A percentile compares a stretch with the other conserved stretches of the same genome.
These are phyloP conservation scores for Epistrophe grossulariae DNA, from an alignment of 2,888 invertebrate genomes.

Conservation along the genomic window DNA sequence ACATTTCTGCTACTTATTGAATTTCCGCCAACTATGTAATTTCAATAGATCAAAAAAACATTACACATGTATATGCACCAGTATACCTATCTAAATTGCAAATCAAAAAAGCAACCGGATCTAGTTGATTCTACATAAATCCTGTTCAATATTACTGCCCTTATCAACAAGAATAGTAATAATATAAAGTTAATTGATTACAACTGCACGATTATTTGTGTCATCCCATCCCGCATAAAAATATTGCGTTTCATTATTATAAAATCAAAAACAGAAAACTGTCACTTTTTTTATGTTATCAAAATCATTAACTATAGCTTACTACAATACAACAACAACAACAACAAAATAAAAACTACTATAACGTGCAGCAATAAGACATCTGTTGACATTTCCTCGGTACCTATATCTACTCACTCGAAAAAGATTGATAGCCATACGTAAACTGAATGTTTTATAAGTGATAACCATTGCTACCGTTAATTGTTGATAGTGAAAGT, in stretches of 20 bases:
- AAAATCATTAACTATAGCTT: too few relatives aligned
- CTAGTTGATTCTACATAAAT: slow-evolving; percentile 25
- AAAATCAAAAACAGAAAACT: slow-evolving; percentile 8
- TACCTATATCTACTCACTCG: neutral
- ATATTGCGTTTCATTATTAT: slow-evolving; percentile 22
- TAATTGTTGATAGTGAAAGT: slow-evolving; percentile 18
- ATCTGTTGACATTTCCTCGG: slow-evolving; percentile 32
- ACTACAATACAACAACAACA: neutral
- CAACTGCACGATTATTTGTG: slow-evolving; percentile 26
- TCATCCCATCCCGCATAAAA: neutral
- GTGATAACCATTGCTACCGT: neutral
- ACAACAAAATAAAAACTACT: neutral
- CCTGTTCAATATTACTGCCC: neutral
- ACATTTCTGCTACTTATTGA: neutral
- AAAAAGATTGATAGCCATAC: neutral
- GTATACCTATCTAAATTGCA: neutral
- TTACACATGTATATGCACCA: too few relatives aligned
- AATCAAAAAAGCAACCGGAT: slow-evolving; percentile 18
- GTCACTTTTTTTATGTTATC: neutral
- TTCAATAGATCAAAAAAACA: neutral
- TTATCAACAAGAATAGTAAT: neutral
- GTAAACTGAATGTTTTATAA: neutral
- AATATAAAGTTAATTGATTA: slow-evolving; percentile 20
- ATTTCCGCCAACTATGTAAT: neutral
- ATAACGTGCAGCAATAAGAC: neutral